Evolutionary conservation across 2,113 vertebrate species (phyloP), one percentile per base, ranked within the genome.

Genomic region (Illadopsis cleaveri): DNA sequence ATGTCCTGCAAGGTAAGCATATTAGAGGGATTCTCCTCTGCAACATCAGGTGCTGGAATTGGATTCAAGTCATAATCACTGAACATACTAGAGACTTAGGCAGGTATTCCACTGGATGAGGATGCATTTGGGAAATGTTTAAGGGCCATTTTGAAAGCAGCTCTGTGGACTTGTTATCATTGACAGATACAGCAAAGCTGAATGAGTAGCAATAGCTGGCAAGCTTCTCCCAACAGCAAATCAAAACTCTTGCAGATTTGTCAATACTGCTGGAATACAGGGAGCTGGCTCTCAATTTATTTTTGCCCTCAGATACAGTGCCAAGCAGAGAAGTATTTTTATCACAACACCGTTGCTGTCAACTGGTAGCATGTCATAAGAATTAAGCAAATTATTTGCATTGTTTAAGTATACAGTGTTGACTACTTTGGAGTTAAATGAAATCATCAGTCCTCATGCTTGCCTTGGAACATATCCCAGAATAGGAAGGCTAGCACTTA

Each of bases 381-480:
- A 88, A 86, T 62, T 47, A 93, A 4, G 4, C 21, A 82, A 82
- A 90, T 77, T 3, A 51, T 82, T 71, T 82, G 44, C 17, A 48
- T 75, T 56, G 51, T 89, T 84, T 62, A 75, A 90, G 37, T 78
- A 23, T n/a, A 73, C 33, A 60, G 22, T 37, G 25, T 51, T 89
- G 71, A 93, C 56, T 84, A 27, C 31, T 90, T 83, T 24, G 75
- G 82, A 92, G 72, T 94, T 93, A 94, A 96, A 86, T 92, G 44
- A 90, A 93, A 81, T 92, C 30, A 51, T 70, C 76, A 62, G 47
- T 83, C 72, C 72, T 93, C 80, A 86, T 33, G 76, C 64, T 96
- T 86, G 85, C 72, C 88, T 97, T 97, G 96, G 93, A 96, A 93
- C 64, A 53, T 48, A 64, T 96, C 96, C 96, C 96, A 96, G 96